phyloP scores from a whole-genome alignment of 2,797 vertebrate species.

The Pelodytes ibericus region DNA sequence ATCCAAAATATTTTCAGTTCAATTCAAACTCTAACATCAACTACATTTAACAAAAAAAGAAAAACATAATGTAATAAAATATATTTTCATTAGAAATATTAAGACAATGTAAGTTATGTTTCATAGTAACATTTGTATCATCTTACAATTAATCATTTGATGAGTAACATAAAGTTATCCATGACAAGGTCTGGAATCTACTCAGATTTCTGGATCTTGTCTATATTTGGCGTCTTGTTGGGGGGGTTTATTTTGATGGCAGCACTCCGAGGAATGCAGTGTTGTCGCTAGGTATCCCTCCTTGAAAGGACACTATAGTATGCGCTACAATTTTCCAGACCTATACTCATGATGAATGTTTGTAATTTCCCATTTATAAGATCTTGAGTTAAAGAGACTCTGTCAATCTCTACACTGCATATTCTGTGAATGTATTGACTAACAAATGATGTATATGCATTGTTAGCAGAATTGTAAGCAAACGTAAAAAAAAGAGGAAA shows the following conservation, averaged over 20 bases:
- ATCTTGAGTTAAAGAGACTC: not conserved
- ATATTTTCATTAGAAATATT: not conserved
- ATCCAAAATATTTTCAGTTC: no score
- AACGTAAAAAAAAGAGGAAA: no score
- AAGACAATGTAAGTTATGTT: not conserved
- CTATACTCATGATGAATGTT: not conserved
- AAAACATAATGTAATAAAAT: no score
- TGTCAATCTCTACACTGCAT: no score
- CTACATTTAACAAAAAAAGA: no score
- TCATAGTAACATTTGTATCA: not conserved
- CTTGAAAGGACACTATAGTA: not conserved
- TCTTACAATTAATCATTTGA: not conserved
- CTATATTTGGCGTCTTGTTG: slow-evolving; percentile 16
- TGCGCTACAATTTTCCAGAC: slow-evolving; percentile 6
- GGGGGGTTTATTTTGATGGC: not conserved
- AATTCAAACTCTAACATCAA: no score
- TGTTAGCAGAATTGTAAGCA: no score
- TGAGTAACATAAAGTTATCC: not conserved
- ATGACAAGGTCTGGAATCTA: not conserved
- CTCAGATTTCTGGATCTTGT: slow-evolving; percentile 5
- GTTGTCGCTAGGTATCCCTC: not conserved
- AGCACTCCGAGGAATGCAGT: not conserved
- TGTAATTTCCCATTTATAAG: not conserved
- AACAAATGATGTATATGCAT: no score
- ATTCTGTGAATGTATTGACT: no score